Base-by-base conservation (phyloP, 2,888 invertebrate genomes). In the Trissolcus brochymenae region DNA sequence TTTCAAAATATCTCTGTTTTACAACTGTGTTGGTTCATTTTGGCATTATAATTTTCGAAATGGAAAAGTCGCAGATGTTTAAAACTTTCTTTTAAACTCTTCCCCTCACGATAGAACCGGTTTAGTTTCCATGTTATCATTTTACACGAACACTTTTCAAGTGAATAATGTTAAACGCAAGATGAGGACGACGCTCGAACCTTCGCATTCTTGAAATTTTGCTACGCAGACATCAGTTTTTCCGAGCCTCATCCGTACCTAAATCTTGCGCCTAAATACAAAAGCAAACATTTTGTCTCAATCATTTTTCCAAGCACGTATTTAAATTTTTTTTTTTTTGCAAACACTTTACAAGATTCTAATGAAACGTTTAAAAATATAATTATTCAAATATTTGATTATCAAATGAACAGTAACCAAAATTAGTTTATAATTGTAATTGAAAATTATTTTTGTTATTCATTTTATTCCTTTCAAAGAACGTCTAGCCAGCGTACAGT, bases 171-270 rank as follows among this genome's bases (percentile, higher is more conserved):
- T 61, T 25, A 29, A 14, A 67, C 49, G 59, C 56, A 57, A 65
- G 65, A 66, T 62, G 41, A 66, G 66, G 61, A 62, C 43, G 55
- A 59, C 50, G 73, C 40, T 29, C 56, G 53, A 67, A 68, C 67
- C 76, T 67, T 74, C 65, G 74, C 64, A 80, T 80, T 82, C 70
- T 71, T 70, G n/a, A 62, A 64, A 78, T 76, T 81, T 61, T 53
- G 71, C 61, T 16, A 53, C 64, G 53, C 43, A 59, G 35, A 11
- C 25, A 65, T 49, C 19, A 49, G 76, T 80, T 81, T 82, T 80
- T 61, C 66, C 43, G 50, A 67, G 62, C 80, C 81, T 81, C 81
- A 82, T 81, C 80, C 82, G 82, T 80, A 77, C 78, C 56, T 60
- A 76, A 73, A 43, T 21, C 21, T 40, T 17, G 4, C 1, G 0